A percentile compares a stretch with the other conserved stretches of the same genome.
Conservation (phyloP, 2,888 invertebrate genomes). For the Aleiodes testaceus region DNA sequence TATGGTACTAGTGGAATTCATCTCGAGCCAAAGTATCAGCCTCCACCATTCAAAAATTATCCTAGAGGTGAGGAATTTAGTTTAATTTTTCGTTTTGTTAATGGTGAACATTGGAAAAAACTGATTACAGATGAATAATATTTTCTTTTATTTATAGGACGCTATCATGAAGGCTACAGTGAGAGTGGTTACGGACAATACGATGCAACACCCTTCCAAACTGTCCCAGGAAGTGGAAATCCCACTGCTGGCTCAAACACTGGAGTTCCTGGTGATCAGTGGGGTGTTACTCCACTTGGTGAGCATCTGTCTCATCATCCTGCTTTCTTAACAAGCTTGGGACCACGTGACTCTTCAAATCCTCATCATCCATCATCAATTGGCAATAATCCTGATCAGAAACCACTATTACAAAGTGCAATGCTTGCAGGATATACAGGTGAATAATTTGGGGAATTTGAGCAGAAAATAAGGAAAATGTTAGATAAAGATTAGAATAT, state of each 20-base stretch:
- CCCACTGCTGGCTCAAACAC: constrained; percentile 64
- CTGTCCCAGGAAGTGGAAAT: constrained; percentile 80
- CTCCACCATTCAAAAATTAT: constrained; percentile 81
- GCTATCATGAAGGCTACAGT: constrained; percentile 73
- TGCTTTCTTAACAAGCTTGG: constrained; percentile 73
- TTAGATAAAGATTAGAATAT: too few relatives aligned
- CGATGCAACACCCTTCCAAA: constrained; percentile 82
- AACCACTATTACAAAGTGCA: constrained; percentile 76
- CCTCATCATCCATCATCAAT: constrained; percentile 68
- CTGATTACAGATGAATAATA: too few relatives aligned
- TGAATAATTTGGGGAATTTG: constrained; percentile 54
- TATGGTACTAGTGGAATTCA: constrained; percentile 78
- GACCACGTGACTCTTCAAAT: constrained; percentile 68
- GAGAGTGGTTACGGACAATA: constrained; percentile 77
- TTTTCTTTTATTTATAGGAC: constrained; percentile 56
- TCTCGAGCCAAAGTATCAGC: constrained; percentile 83
- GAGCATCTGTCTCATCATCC: constrained; percentile 76
- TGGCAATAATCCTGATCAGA: constrained; percentile 73
- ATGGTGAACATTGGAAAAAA: too few relatives aligned
- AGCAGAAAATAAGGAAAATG: too few relatives aligned
- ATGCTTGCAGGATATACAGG: constrained; percentile 76
- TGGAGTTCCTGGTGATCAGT: constrained; percentile 74
- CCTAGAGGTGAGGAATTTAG: constrained; percentile 77
- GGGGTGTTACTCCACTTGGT: constrained; percentile 71
- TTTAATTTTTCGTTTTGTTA: too few relatives aligned